These are phyloP conservation scores for Lepus timidus DNA, from an alignment of 2,113 vertebrate species.

Conservation along the genomic window DNA sequence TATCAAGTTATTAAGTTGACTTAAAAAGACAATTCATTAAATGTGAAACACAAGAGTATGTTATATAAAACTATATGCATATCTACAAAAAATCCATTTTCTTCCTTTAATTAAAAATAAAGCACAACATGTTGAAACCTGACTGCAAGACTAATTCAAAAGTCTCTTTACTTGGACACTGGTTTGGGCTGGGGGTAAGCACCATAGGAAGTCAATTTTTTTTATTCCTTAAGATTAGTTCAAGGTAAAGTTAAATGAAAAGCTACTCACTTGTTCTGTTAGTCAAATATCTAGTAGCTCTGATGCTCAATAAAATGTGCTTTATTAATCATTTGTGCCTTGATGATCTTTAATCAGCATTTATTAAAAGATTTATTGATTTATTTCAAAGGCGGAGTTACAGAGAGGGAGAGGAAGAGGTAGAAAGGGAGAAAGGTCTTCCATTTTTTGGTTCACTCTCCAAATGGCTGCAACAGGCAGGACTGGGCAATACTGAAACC, in stretches of 20 bases:
- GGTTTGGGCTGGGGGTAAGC: not conserved
- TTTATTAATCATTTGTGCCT: slow-evolving; percentile 64
- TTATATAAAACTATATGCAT: not conserved
- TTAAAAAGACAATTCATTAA: slow-evolving; percentile 3
- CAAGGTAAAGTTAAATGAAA: not conserved
- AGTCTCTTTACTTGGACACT: not conserved
- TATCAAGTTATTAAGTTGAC: not conserved
- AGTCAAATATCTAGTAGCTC: slow-evolving; percentile 33
- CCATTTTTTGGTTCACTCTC: too few relatives aligned
- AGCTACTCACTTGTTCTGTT: slow-evolving; percentile 30
- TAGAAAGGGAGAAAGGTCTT: too few relatives aligned
- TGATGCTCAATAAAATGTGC: not conserved
- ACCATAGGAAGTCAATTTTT: not conserved
- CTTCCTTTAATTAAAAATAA: slow-evolving; percentile 50
- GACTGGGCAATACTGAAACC: too few relatives aligned
- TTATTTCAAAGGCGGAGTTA: too few relatives aligned
- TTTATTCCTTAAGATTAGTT: slow-evolving; percentile 9
- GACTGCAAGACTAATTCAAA: not conserved
- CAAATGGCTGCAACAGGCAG: too few relatives aligned
- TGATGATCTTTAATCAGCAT: slow-evolving; percentile 36
- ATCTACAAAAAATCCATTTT: not conserved
- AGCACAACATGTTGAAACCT: not conserved
- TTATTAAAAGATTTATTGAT: too few relatives aligned
- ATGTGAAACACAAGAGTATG: not conserved
- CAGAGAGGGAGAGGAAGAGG: too few relatives aligned